Percentiles rank a stretch among this genome's conserved stretches.
phyloP scores from a whole-genome alignment of 2,797 vertebrate genomes.

The Arnoldichthys spilopterus region DNA sequence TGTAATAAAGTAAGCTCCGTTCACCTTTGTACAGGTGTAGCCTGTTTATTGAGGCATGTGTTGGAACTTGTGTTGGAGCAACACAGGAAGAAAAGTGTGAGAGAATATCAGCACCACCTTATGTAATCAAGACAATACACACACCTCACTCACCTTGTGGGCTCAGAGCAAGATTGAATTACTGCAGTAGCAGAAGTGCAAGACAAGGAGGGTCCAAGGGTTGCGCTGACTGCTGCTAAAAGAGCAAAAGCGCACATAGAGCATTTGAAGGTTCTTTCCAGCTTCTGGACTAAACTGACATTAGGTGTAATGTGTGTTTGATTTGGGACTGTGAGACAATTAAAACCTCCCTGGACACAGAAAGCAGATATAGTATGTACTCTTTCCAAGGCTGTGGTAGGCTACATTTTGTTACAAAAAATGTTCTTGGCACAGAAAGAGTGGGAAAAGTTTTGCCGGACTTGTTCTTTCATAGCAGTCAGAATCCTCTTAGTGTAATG shows the following conservation, averaged over 20 bases:
- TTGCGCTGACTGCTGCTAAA: slow-evolving; percentile 5
- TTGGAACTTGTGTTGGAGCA: background rate
- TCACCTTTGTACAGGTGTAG: background rate
- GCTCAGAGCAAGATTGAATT: slow-evolving; percentile 31
- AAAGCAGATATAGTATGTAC: background rate
- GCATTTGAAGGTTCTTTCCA: background rate
- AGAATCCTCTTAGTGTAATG: slow-evolving; percentile 35
- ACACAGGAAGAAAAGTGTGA: background rate
- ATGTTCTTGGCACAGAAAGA: background rate
- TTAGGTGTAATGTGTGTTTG: background rate
- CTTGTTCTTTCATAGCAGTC: background rate
- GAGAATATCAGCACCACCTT: background rate
- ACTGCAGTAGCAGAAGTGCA: slow-evolving; percentile 33
- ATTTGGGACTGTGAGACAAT: background rate
- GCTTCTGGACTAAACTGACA: background rate
- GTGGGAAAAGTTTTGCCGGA: slow-evolving; percentile 14
- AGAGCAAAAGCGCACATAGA: background rate
- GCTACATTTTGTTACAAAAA: background rate
- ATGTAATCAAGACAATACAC: slow-evolving; percentile 3
- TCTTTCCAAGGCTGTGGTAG: background rate
- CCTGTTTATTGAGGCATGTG: background rate
- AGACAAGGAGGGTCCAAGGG: background rate
- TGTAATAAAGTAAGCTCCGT: background rate
- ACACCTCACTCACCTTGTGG: slow-evolving; percentile 38
- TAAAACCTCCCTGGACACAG: too few relatives aligned